Evolutionary conservation across 2,888 invertebrate genomes (phyloP).

Genomic region (Rhagium mordax): DNA sequence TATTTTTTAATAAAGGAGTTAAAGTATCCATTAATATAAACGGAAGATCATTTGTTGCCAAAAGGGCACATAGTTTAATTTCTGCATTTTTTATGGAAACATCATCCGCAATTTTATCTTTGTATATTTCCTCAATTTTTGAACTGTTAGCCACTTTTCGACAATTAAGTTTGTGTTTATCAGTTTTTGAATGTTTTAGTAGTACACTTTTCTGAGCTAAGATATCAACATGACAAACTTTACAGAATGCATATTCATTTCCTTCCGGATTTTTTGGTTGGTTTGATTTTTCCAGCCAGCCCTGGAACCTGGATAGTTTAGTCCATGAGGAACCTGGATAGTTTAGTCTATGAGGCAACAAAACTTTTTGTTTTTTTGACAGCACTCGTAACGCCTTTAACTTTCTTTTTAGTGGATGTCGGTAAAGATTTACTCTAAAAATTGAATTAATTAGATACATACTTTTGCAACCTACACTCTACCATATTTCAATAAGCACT

Average conservation of each 20-base stretch:
- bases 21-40: constrained; percentile 10
- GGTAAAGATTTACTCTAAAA: too few species aligned
- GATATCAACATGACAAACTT: constrained; percentile 17
- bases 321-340: neutral
- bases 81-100: constrained; percentile 27
- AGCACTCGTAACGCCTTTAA: too few species aligned
- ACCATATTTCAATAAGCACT: too few species aligned
- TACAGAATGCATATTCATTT: constrained; percentile 22
- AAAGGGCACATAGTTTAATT: constrained; percentile 35
- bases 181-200: constrained; percentile 6
- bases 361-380: too few species aligned
- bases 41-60: constrained; percentile 34
- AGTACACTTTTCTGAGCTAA: constrained; percentile 25
- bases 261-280: neutral
- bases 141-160: constrained; percentile 22
- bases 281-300: constrained; percentile 7
- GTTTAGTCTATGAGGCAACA: too few species aligned
- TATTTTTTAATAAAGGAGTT: constrained; percentile 17
- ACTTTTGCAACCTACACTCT: too few species aligned
- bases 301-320: neutral
- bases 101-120: neutral
- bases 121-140: neutral
- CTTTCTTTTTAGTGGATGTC: too few species aligned
- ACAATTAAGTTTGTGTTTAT: constrained; percentile 30
- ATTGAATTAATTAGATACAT: too few species aligned